A percentile compares a stretch with the other conserved stretches of the same genome.
Evolutionary conservation across 2,113 vertebrate species (phyloP).

Genomic region (Capreolus pygargus): DNA sequence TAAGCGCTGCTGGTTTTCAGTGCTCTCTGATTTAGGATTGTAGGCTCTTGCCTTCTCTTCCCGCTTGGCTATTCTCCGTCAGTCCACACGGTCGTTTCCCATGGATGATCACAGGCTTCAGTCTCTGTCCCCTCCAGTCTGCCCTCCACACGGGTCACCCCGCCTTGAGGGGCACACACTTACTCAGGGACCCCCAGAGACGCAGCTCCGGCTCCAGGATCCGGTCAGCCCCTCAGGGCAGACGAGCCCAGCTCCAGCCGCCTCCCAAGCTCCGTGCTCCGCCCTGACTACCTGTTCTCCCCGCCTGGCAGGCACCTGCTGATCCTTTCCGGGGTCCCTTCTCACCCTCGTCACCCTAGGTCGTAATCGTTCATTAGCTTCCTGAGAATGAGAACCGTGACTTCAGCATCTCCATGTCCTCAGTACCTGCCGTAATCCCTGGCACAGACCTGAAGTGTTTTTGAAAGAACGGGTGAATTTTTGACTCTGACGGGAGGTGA

Average conservation of each 20-base stretch:
- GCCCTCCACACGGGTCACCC: background rate
- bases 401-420: background rate
- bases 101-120: background rate
- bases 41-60: background rate
- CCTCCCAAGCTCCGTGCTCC: background rate
- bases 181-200: background rate
- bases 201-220: background rate
- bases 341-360: background rate
- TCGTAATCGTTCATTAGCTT: background rate
- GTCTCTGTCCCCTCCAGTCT: background rate
- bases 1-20: background rate
- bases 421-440: background rate
- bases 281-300: background rate
- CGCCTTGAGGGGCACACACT: background rate
- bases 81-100: background rate
- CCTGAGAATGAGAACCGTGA: background rate
- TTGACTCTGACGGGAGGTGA: background rate
- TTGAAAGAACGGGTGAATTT: background rate
- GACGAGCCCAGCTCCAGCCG: background rate
- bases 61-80: background rate
- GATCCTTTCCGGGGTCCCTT: background rate
- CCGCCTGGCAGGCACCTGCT: background rate
- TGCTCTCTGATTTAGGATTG: background rate
- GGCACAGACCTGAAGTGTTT: background rate
- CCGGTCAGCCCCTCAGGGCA: background rate